Conservation (phyloP, 2,888 invertebrate genomes). For the Fragum sueziense region DNA sequence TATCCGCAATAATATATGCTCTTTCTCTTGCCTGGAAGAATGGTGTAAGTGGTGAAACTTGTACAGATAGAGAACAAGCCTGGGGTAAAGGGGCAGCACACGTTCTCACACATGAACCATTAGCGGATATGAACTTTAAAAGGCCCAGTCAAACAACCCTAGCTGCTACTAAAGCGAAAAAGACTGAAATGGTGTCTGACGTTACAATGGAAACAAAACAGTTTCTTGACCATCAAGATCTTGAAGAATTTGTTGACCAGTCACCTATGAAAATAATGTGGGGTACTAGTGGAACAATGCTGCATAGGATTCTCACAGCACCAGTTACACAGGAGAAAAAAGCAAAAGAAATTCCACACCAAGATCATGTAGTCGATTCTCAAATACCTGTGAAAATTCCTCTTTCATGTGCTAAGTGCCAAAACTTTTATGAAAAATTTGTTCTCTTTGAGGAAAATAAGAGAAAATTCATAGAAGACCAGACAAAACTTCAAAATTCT, state of each 20-base stretch:
- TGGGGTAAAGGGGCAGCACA: slow-evolving; percentile 26
- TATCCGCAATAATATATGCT: slow-evolving; percentile 34
- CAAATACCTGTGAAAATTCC: neutral
- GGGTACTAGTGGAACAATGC: slow-evolving; percentile 30
- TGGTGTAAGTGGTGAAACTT: slow-evolving; percentile 27
- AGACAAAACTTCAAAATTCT: slow-evolving; percentile 21
- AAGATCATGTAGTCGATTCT: slow-evolving; percentile 2
- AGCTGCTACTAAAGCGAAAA: neutral
- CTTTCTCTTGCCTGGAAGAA: slow-evolving; percentile 9
- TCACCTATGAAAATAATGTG: slow-evolving; percentile 1
- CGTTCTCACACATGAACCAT: slow-evolving; percentile 10
- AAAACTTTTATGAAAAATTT: slow-evolving; percentile 21
- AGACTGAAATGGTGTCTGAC: neutral
- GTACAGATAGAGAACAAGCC: slow-evolving; percentile 14
- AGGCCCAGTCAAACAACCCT: slow-evolving; percentile 4
- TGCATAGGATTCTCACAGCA: slow-evolving; percentile 29
- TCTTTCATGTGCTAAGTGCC: slow-evolving; percentile 10
- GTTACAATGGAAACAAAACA: slow-evolving; percentile 20
- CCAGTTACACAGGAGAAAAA: neutral
- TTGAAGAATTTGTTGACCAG: neutral
- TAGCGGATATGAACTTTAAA: slow-evolving; percentile 16
- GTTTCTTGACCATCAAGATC: slow-evolving; percentile 18
- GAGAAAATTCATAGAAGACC: neutral
- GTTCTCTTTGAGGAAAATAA: neutral
- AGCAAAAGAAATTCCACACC: neutral